Percentiles rank a stretch among this genome's conserved stretches.
Evolutionary conservation across 2,888 invertebrate species (phyloP).

Genomic region (Beris morrisii): DNA sequence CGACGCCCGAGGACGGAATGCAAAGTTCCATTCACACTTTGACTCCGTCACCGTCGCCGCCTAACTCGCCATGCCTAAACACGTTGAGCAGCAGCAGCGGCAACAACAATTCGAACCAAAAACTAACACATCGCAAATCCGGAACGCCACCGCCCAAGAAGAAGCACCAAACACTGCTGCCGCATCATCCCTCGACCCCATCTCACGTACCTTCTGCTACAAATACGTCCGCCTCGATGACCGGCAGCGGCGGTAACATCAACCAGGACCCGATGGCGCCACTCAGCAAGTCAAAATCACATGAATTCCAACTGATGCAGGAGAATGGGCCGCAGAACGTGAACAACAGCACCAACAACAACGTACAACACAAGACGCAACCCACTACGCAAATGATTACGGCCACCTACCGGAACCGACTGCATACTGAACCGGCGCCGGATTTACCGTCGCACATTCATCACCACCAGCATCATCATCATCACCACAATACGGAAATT

Average conservation of each 20-base stretch:
- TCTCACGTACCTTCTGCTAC: constrained; percentile 44
- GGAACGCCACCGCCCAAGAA: constrained; percentile 76
- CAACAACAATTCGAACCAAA: constrained; percentile 46
- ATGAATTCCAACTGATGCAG: constrained; percentile 82
- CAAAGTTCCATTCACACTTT: constrained; percentile 46
- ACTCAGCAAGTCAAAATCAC: constrained; percentile 86
- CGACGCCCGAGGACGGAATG: constrained; percentile 41
- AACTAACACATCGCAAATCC: constrained; percentile 49
- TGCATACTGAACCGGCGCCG: constrained; percentile 55
- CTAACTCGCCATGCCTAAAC: constrained; percentile 50
- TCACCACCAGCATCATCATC: constrained; percentile 41
- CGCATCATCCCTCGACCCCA: constrained; percentile 48
- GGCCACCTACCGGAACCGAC: constrained; percentile 44
- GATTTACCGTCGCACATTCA: constrained; percentile 34
- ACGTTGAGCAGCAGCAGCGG: constrained; percentile 39
- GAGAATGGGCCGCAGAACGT: constrained; percentile 51
- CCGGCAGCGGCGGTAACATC: constrained; percentile 35
- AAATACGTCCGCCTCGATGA: constrained; percentile 43
- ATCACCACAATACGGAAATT: constrained; percentile 47
- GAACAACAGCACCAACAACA: constrained; percentile 19
- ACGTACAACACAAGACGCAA: constrained; percentile 7
- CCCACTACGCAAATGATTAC: neutral
- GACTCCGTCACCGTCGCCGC: constrained; percentile 55
- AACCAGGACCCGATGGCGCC: constrained; percentile 56
- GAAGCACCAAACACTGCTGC: constrained; percentile 67